phyloP scores from a whole-genome alignment of 2,797 vertebrate genomes.

The Alfaro cultratus region DNA sequence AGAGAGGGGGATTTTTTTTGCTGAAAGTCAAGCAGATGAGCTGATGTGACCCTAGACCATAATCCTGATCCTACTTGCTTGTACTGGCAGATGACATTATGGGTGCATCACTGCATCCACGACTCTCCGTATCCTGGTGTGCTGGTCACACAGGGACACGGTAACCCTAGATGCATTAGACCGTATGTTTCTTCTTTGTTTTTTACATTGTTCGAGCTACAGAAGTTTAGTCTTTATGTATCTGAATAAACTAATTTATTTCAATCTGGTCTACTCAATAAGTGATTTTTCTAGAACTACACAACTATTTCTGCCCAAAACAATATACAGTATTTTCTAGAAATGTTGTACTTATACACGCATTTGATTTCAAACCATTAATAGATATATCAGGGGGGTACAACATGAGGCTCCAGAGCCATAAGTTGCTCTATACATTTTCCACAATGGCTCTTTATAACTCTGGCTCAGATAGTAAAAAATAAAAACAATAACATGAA shows the following conservation, averaged over 20 bases:
- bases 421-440: too few species aligned
- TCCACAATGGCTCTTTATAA: too few species aligned
- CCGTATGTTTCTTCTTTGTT: neutral
- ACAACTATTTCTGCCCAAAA: neutral
- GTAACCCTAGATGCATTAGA: neutral
- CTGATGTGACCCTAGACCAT: neutral
- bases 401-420: too few species aligned
- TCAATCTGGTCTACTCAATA: neutral
- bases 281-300: neutral
- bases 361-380: neutral
- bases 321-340: neutral
- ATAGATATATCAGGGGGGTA: neutral
- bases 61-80: neutral
- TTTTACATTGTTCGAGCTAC: neutral
- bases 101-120: neutral
- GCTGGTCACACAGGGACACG: neutral
- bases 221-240: neutral
- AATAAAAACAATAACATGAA: too few species aligned
- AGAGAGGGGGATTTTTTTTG: neutral
- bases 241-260: neutral
- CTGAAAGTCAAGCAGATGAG: neutral
- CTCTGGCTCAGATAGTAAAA: too few species aligned
- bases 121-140: neutral
- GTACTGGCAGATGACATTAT: neutral
- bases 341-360: neutral